phyloP scores from a whole-genome alignment of 2,797 vertebrate genomes.

The Amblyopsis hoosieri region DNA sequence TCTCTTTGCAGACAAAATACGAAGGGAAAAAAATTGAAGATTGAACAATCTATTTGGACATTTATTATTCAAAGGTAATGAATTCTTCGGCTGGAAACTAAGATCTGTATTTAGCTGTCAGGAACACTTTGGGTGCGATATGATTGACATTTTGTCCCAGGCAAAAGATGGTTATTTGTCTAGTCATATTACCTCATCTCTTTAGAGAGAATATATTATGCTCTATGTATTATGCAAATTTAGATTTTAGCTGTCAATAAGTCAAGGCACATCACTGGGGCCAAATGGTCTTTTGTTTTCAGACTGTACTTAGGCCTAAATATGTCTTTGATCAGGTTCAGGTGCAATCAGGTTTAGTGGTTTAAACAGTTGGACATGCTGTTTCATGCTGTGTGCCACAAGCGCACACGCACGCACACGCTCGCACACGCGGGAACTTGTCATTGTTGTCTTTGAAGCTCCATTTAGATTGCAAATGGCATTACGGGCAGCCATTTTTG shows the following conservation, averaged over 20 bases:
- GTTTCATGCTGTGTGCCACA: neutral
- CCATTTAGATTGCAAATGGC: constrained; percentile 29
- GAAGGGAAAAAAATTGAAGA: constrained; percentile 58
- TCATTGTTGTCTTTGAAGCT: constrained; percentile 7
- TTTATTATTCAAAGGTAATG: constrained; percentile 79
- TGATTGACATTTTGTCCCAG: constrained; percentile 78
- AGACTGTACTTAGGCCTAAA: constrained; percentile 32
- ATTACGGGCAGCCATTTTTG: constrained; percentile 34
- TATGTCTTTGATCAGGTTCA: constrained; percentile 7
- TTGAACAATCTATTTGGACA: constrained; percentile 71
- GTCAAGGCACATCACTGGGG: constrained; percentile 25
- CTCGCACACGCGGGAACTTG: constrained; percentile 2
- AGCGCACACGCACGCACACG: neutral
- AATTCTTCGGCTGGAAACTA: constrained; percentile 71
- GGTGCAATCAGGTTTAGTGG: constrained; percentile 9
- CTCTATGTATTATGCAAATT: constrained; percentile 68
- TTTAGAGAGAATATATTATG: constrained; percentile 59
- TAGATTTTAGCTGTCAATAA: constrained; percentile 42
- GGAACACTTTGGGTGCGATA: constrained; percentile 74
- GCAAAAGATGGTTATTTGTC: constrained; percentile 67
- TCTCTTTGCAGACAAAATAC: constrained; percentile 60
- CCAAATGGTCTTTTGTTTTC: constrained; percentile 44
- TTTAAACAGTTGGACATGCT: constrained; percentile 18
- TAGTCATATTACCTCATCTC: constrained; percentile 69
- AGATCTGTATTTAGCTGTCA: constrained; percentile 81